Conservation (phyloP, 2,888 invertebrate species). For the Microplitis manilae region DNA sequence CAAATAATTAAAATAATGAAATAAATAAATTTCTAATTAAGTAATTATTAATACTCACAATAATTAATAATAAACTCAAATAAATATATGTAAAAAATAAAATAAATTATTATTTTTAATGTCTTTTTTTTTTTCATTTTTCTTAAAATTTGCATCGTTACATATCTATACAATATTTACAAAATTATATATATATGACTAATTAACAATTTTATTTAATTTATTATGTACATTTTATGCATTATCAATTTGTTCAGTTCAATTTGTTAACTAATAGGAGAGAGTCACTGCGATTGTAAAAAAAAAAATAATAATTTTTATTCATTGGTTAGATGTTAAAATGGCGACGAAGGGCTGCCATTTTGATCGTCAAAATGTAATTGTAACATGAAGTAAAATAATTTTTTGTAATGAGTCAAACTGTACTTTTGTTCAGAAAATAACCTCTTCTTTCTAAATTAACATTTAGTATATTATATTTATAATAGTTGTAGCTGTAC, state of each 20-base stretch:
- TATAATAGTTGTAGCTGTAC: too few relatives aligned
- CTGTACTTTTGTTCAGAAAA: too few relatives aligned
- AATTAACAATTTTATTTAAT: constrained; percentile 24
- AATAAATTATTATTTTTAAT: constrained; percentile 56
- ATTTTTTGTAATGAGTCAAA: too few relatives aligned
- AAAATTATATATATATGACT: background rate
- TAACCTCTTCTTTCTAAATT: too few relatives aligned
- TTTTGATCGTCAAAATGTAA: too few relatives aligned
- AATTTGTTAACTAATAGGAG: background rate
- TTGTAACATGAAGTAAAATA: too few relatives aligned
- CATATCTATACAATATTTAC: constrained; percentile 45
- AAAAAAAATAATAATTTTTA: too few relatives aligned
- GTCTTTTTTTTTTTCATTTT: constrained; percentile 51
- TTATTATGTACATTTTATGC: constrained; percentile 39
- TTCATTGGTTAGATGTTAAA: too few relatives aligned
- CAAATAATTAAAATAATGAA: constrained; percentile 20
- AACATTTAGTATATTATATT: too few relatives aligned
- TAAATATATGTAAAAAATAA: constrained; percentile 57
- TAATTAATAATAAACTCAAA: constrained; percentile 31
- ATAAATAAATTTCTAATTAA: too few relatives aligned
- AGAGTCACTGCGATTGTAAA: too few relatives aligned
- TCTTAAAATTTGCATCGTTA: constrained; percentile 57
- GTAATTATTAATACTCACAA: constrained; percentile 22
- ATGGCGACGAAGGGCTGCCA: too few relatives aligned
- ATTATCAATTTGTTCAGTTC: constrained; percentile 18